Conservation (phyloP, 2,888 invertebrate species). For the Andrena chrysosceles region DNA sequence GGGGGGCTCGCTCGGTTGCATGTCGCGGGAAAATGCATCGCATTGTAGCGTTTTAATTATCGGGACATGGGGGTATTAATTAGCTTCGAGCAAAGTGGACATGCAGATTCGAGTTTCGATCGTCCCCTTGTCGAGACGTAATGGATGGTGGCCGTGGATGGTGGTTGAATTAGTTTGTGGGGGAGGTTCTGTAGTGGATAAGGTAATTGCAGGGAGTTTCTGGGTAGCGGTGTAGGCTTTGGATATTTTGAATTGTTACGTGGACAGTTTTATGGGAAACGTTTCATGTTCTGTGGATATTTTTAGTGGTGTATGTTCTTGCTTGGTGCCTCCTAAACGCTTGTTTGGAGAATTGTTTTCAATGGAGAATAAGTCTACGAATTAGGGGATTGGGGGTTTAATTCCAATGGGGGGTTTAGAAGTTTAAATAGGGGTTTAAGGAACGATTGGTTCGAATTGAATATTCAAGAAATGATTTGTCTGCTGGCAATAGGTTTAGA, state of each 20-base stretch:
- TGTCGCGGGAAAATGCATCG: conserved; percentile 24
- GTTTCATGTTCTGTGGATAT: too few species aligned
- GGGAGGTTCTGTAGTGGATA: neutral
- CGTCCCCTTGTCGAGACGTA: neutral
- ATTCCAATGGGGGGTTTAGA: too few species aligned
- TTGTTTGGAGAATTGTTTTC: too few species aligned
- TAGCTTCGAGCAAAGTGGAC: neutral
- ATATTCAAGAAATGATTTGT: too few species aligned
- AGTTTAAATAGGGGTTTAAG: too few species aligned
- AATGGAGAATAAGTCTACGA: neutral
- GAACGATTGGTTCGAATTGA: too few species aligned
- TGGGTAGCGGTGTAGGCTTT: neutral
- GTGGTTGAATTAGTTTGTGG: neutral
- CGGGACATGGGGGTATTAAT: conserved; percentile 46
- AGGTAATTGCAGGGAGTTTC: neutral
- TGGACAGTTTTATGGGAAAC: too few species aligned
- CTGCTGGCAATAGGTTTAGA: too few species aligned
- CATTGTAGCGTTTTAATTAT: conserved; percentile 44
- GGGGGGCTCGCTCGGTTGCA: conserved; percentile 11
- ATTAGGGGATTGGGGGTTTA: too few species aligned
- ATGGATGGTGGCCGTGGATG: conserved; percentile 26
- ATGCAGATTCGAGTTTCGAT: conserved; percentile 27
- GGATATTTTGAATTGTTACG: neutral
- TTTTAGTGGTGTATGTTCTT: too few species aligned
- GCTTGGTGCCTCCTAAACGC: too few species aligned